A percentile compares a stretch with the other conserved stretches of the same genome.
phyloP scores from a whole-genome alignment of 1,140 invertebrate genomes.

The Solenopsis invicta region DNA sequence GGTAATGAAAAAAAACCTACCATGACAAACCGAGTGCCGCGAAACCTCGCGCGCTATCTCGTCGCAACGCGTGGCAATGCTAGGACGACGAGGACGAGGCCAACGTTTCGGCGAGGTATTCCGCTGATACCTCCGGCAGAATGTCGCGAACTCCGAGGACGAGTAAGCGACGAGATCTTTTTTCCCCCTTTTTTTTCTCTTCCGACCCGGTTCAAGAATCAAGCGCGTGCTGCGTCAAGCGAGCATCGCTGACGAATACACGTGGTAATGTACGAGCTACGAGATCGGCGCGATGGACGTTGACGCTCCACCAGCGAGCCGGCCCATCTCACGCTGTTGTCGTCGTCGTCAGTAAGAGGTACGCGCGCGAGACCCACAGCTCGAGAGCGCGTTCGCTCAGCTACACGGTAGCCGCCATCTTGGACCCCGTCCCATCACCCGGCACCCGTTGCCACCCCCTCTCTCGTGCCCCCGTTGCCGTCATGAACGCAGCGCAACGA shows the following conservation, averaged over 20 bases:
- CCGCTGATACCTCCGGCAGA: conserved; percentile 25
- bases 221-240: conserved; percentile 53
- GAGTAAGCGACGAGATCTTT: not conserved
- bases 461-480: too few relatives aligned
- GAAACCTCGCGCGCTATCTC: conserved; percentile 7
- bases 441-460: not conserved
- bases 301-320: conserved; percentile 67
- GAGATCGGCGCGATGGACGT: conserved; percentile 56
- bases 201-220: conserved; percentile 11
- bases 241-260: conserved; percentile 37
- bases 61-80: not conserved
- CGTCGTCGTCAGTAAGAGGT: conserved; percentile 28
- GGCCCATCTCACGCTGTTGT: conserved; percentile 72
- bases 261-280: conserved; percentile 15
- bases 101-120: not conserved
- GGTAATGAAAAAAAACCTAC: conserved; percentile 52
- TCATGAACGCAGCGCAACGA: conserved; percentile 67
- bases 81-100: not conserved
- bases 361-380: conserved; percentile 31
- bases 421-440: conserved; percentile 40
- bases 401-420: conserved; percentile 59
- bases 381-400: conserved; percentile 74
- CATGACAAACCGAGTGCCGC: conserved; percentile 50
- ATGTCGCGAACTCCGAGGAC: conserved; percentile 40
- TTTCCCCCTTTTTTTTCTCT: not conserved